These are phyloP conservation scores for Corythaeola cristata DNA, from an alignment of 2,113 vertebrate genomes.

Conservation along the genomic window DNA sequence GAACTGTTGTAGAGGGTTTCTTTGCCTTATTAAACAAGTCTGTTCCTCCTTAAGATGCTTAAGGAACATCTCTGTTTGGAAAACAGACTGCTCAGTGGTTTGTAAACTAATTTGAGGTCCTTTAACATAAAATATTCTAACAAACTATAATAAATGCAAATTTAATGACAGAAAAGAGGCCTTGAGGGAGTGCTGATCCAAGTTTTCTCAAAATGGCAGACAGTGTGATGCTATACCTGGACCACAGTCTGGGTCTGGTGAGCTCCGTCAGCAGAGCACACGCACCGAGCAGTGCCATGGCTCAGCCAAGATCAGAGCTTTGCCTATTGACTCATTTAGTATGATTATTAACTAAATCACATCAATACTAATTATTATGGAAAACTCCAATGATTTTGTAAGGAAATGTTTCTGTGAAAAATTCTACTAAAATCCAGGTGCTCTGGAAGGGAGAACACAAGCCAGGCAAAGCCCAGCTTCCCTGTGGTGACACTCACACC, in stretches of 20 bases:
- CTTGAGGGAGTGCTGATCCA: background rate
- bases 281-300: accelerated
- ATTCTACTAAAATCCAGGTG: background rate
- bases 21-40: background rate
- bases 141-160: background rate
- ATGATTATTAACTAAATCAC: background rate
- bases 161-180: background rate
- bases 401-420: background rate
- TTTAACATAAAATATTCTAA: background rate
- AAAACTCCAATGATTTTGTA: background rate
- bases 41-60: background rate
- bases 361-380: background rate
- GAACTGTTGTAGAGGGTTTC: background rate
- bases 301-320: background rate
- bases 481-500: background rate
- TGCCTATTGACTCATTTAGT: background rate
- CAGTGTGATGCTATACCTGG: background rate
- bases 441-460: background rate
- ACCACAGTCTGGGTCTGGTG: background rate
- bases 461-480: background rate
- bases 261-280: background rate
- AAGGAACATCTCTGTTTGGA: background rate
- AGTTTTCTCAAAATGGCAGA: background rate
- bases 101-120: background rate
- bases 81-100: background rate